Base-by-base conservation (phyloP, 2,113 vertebrate species). In the Lepus timidus region DNA sequence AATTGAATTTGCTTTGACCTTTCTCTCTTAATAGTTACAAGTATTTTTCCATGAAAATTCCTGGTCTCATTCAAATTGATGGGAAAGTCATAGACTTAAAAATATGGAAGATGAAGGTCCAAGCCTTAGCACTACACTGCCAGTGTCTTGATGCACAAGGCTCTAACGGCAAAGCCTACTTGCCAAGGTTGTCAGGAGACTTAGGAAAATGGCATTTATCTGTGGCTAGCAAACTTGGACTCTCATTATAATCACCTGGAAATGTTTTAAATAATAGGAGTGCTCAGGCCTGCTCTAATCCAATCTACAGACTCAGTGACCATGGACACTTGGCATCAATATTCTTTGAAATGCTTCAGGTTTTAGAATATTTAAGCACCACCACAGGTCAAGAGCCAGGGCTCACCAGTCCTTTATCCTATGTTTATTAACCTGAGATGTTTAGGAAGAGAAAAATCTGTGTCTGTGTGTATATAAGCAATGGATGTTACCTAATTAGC, bases 1-100 rank as follows among this genome's bases (percentile, higher is more conserved):
- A 97, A 97, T 85, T 91, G 1, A 95, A 82, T 93, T 96, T 96
- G 65, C 88, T 36, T 75, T 96, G 67, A 39, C 65, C 31, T 49
- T 92, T 74, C 19, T 82, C 62, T 62, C n/a, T 91, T 39, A 76
- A 33, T 49, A 75, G 29, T 52, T 76, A 51, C 33, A 29, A 84
- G 12, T 16, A 91, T 51, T 51, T 87, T 91, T 90, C 83, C 85
- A 58, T 62, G 85, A 90, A 94, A 93, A 96, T 81, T 87, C 31
- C 80, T 82, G 14, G 16, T 91, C 19, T 90, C 65, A 80, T 58
- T 17, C 1, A 14, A 76, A 87, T 25, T 91, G 62, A 88, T 71
- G 11, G 36, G 33, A 76, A 90, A 82, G 75, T 17, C 39, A 71
- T 4, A 64, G 65, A 73, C 20, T 92, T 75, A 71, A 84, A 82